Evolutionary conservation across 1,140 invertebrate genomes (phyloP).

Genomic region (Conopomorpha cramerella): DNA sequence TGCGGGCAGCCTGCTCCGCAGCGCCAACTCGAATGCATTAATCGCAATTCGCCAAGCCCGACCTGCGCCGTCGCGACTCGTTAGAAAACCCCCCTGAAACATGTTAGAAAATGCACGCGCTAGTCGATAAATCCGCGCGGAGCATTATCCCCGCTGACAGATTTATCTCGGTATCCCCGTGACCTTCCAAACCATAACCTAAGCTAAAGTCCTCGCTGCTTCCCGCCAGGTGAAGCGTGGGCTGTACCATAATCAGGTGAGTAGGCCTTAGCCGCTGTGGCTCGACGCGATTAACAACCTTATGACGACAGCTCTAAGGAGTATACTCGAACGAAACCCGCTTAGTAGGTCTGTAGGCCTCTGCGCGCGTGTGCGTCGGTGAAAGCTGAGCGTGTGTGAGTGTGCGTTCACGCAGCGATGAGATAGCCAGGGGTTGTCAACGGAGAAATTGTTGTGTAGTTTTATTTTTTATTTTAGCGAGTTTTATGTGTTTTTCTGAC

Average conservation of each 20-base stretch:
- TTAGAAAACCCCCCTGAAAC: no score
- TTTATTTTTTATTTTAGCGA: neutral
- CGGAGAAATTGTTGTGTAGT: constrained; percentile 35
- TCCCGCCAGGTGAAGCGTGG: neutral
- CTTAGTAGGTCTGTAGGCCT: constrained; percentile 57
- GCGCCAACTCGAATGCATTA: no score
- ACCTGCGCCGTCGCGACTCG: no score
- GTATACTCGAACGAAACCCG: constrained; percentile 18
- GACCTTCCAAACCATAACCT: neutral
- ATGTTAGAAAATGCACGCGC: no score
- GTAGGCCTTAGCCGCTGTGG: constrained; percentile 4
- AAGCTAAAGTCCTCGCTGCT: no score
- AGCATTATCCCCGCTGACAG: no score
- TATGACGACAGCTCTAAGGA: constrained; percentile 7
- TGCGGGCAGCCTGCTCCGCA: no score
- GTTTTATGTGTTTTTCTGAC: neutral
- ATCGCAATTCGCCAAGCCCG: no score
- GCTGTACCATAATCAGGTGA: constrained; percentile 34
- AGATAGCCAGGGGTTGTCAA: constrained; percentile 38
- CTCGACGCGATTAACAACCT: constrained; percentile 13
- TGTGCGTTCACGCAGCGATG: constrained; percentile 48
- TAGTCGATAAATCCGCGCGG: no score
- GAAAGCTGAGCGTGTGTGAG: constrained; percentile 10
- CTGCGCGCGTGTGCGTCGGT: constrained; percentile 21
- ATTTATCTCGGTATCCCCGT: no score